Evolutionary conservation across 2,113 vertebrate species (phyloP).

Genomic region (Labeo rohita): DNA sequence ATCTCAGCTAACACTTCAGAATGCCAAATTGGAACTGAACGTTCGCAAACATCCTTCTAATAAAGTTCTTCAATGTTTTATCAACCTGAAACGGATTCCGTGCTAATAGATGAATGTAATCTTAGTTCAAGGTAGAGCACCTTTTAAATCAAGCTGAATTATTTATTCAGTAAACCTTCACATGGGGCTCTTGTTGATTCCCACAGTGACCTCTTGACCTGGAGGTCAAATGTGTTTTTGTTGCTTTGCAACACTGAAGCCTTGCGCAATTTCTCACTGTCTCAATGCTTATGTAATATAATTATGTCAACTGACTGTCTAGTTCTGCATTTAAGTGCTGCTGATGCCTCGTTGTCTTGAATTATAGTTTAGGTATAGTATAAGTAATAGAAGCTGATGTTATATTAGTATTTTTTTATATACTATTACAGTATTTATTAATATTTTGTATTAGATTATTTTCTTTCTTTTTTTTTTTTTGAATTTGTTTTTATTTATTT

Average conservation of each 20-base stretch:
- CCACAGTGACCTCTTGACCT: background rate
- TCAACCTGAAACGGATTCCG: background rate
- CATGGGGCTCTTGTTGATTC: background rate
- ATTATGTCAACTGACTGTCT: background rate
- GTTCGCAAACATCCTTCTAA: background rate
- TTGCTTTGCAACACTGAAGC: background rate
- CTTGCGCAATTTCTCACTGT: background rate
- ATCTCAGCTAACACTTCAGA: background rate
- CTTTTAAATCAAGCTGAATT: slow-evolving; percentile 21
- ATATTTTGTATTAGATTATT: too few species aligned
- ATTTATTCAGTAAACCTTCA: slow-evolving; percentile 7
- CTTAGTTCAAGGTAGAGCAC: background rate
- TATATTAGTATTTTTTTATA: background rate
- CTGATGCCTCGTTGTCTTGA: background rate
- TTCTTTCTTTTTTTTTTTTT: too few species aligned
- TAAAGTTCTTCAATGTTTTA: background rate
- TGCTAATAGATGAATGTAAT: background rate
- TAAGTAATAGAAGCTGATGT: background rate
- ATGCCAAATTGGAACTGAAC: background rate
- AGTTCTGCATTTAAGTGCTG: background rate
- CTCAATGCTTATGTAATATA: too few species aligned
- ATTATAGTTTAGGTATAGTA: background rate
- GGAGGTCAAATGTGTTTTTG: background rate
- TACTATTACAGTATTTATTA: background rate
- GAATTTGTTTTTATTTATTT: too few species aligned